Percentiles rank a stretch among this genome's conserved stretches.
phyloP scores from a whole-genome alignment of 2,888 invertebrate genomes.

The Aphodius sticticus region DNA sequence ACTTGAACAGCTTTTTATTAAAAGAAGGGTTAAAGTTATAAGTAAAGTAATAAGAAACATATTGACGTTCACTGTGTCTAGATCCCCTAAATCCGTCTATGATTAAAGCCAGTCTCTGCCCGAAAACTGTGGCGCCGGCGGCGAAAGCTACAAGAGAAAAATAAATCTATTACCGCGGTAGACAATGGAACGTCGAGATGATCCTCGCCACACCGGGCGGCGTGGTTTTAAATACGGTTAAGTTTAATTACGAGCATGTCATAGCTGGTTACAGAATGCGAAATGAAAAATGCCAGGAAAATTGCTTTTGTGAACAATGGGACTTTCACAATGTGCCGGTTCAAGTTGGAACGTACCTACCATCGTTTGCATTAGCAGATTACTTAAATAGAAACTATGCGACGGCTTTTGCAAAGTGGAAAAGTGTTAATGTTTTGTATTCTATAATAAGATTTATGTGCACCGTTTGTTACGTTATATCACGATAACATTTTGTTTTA shows the following conservation, averaged over 20 bases:
- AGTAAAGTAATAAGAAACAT: not conserved
- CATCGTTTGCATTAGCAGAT: not conserved
- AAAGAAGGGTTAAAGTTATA: not conserved
- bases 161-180: not conserved
- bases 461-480: too few species aligned
- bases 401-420: too few species aligned
- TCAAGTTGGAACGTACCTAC: not conserved
- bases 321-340: not conserved
- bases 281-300: not conserved
- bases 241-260: slow-evolving; percentile 4
- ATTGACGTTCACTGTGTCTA: not conserved
- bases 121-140: not conserved
- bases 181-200: slow-evolving; percentile 4
- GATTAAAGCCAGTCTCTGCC: not conserved
- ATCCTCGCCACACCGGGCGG: not conserved
- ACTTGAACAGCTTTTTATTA: too few species aligned
- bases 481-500: too few species aligned
- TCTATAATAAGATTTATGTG: too few species aligned
- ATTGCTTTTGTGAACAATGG: not conserved
- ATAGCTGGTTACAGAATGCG: not conserved
- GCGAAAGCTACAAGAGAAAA: not conserved
- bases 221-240: not conserved
- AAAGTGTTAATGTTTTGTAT: too few species aligned
- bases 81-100: not conserved
- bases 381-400: not conserved